Evolutionary conservation across 2,797 vertebrate genomes (phyloP).

Genomic region (Protonibea diacanthus): DNA sequence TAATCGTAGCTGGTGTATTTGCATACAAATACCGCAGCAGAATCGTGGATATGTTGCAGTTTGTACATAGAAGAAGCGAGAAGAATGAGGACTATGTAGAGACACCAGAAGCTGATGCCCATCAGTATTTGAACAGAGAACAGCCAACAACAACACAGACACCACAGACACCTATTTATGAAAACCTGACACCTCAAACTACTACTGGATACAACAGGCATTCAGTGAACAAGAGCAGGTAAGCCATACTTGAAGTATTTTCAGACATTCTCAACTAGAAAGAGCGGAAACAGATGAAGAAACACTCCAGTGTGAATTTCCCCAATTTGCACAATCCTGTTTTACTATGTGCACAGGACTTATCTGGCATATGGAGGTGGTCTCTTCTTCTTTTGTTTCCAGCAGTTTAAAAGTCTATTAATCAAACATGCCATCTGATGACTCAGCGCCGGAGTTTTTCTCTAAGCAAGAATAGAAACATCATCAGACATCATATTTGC

Average conservation of each 20-base stretch:
- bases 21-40: conserved; percentile 48
- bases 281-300: conserved; percentile 49
- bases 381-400: conserved; percentile 6
- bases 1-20: conserved; percentile 5
- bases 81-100: conserved; percentile 45
- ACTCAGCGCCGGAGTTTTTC: conserved; percentile 42
- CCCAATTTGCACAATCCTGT: conserved; percentile 51
- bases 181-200: conserved; percentile 68
- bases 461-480: conserved; percentile 11
- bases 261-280: not conserved
- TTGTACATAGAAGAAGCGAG: conserved; percentile 16
- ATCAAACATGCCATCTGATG: conserved; percentile 20
- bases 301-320: conserved; percentile 47
- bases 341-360: conserved; percentile 3
- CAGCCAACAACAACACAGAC: not conserved
- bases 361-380: not conserved
- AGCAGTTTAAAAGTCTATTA: conserved; percentile 2
- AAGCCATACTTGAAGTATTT: not conserved
- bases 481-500: conserved; percentile 10
- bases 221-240: conserved; percentile 39
- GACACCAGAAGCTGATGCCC: conserved; percentile 19
- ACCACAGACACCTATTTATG: conserved; percentile 78
- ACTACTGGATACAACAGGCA: not conserved
- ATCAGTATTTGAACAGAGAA: conserved; percentile 38
- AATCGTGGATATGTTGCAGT: conserved; percentile 35